These are phyloP conservation scores for Sinelater perroti DNA, from an alignment of 2,888 invertebrate genomes.

Conservation along the genomic window DNA sequence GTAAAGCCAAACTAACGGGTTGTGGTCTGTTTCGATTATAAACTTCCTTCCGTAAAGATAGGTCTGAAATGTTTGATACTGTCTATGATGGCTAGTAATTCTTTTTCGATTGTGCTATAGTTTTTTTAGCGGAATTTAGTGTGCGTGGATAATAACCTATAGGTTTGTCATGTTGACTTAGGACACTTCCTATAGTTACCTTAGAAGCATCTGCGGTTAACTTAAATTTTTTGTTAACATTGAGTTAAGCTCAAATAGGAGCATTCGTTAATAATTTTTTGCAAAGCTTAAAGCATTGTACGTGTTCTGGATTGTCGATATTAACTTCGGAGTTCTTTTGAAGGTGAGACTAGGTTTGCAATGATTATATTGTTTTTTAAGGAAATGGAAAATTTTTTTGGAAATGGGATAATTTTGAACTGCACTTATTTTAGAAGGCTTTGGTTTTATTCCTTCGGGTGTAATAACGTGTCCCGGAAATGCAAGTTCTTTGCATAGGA, in stretches of 20 bases:
- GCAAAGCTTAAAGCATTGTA: constrained; percentile 13
- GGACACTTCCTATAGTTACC: constrained; percentile 14
- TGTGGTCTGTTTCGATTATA: too few relatives aligned
- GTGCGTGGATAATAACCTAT: constrained; percentile 41
- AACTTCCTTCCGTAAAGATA: too few relatives aligned
- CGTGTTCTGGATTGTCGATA: neutral
- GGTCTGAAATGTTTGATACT: too few relatives aligned
- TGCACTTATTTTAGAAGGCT: constrained; percentile 24
- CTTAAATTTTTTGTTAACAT: constrained; percentile 24
- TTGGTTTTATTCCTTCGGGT: constrained; percentile 30
- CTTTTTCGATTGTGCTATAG: too few relatives aligned
- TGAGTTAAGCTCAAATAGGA: constrained; percentile 24
- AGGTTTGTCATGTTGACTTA: constrained; percentile 28
- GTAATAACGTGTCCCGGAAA: constrained; percentile 31
- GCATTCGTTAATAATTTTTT: constrained; percentile 25
- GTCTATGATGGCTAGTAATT: too few relatives aligned
- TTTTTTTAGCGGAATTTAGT: too few relatives aligned
- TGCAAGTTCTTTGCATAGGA: constrained; percentile 27
- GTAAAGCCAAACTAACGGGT: too few relatives aligned
- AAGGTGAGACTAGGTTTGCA: too few relatives aligned
- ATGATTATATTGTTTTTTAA: too few relatives aligned
- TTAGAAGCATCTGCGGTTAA: constrained; percentile 31
- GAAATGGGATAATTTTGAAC: constrained; percentile 29
- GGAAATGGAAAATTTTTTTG: constrained; percentile 21
- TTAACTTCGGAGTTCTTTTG: neutral